A percentile compares a stretch with the other conserved stretches of the same genome.
phyloP scores from a whole-genome alignment of 1,140 invertebrate species.

The Acromyrmex heyeri region DNA sequence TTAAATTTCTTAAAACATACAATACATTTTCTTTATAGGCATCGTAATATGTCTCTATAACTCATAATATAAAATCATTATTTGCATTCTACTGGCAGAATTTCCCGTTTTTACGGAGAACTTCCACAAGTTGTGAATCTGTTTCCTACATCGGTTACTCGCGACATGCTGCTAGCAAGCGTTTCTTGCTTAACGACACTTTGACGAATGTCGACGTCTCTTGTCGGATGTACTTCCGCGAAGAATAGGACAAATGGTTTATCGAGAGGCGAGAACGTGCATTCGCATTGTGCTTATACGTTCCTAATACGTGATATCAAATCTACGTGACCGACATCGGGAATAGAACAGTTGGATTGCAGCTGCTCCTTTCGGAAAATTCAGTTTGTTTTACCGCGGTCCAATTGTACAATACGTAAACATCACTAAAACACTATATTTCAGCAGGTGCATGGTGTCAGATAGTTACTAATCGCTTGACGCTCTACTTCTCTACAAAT shows the following conservation, averaged over 20 bases:
- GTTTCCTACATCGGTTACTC: conserved; percentile 29
- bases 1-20: background rate
- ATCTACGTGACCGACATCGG: conserved; percentile 53
- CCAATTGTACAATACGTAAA: background rate
- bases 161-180: conserved; percentile 36
- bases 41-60: conserved; percentile 1
- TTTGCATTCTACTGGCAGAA: background rate
- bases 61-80: conserved; percentile 18
- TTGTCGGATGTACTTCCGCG: conserved; percentile 26
- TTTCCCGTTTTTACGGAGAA: background rate
- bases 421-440: conserved; percentile 34
- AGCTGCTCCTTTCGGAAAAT: conserved; percentile 48
- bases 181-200: conserved; percentile 64
- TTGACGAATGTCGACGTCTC: conserved; percentile 64
- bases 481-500: background rate
- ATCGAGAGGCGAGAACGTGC: conserved; percentile 46
- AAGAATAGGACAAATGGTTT: conserved; percentile 58
- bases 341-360: conserved; percentile 40
- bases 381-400: conserved; percentile 21
- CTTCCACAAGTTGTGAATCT: conserved; percentile 25
- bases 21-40: no score
- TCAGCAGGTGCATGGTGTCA: background rate
- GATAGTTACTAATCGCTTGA: background rate
- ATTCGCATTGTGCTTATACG: conserved; percentile 57
- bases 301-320: conserved; percentile 61